Percentiles rank a stretch among this genome's conserved stretches.
Conservation (phyloP, 2,888 invertebrate genomes). For the Cacoxenus indagator region DNA sequence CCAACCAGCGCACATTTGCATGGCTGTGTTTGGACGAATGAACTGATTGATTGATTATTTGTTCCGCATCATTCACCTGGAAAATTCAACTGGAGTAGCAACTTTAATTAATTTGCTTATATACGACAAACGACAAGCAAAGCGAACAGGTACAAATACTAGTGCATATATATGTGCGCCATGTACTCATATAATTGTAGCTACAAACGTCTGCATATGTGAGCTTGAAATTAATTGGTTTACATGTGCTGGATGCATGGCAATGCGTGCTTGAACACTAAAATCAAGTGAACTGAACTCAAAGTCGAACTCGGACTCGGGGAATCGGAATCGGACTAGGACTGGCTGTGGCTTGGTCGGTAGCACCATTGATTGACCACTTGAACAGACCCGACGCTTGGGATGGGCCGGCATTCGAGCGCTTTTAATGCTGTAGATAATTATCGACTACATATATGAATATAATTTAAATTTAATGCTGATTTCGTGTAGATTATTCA, state of each 20-base stretch:
- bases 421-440: slow-evolving; percentile 10
- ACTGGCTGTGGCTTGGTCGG: not conserved
- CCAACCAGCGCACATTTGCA: slow-evolving; percentile 23
- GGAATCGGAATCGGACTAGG: no score
- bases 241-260: slow-evolving; percentile 17
- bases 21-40: slow-evolving; percentile 28
- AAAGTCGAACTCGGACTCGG: not conserved
- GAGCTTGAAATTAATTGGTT: slow-evolving; percentile 5
- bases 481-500: slow-evolving; percentile 11
- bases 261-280: not conserved
- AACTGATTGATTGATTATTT: slow-evolving; percentile 70
- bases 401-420: not conserved
- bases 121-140: slow-evolving; percentile 35
- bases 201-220: not conserved
- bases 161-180: slow-evolving; percentile 19
- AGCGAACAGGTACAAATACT: slow-evolving; percentile 25
- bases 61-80: slow-evolving; percentile 70
- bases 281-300: not conserved
- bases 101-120: slow-evolving; percentile 65
- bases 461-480: slow-evolving; percentile 13
- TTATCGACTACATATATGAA: slow-evolving; percentile 15
- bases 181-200: slow-evolving; percentile 7
- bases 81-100: slow-evolving; percentile 69
- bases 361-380: not conserved
- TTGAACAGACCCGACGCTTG: not conserved